phyloP scores from a whole-genome alignment of 1,140 invertebrate genomes.

The Holotrichia oblita region DNA sequence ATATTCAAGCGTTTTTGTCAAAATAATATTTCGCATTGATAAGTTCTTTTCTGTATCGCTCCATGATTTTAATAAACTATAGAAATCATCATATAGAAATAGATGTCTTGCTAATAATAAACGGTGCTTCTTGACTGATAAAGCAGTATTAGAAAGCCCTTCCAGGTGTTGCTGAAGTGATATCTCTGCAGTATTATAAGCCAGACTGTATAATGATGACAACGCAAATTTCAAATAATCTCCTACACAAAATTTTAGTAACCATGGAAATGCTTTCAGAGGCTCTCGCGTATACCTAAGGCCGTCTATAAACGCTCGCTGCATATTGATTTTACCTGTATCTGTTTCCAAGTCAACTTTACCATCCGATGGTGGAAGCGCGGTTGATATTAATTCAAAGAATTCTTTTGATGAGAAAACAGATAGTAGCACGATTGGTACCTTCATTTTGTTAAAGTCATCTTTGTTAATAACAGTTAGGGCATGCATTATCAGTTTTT shows the following conservation, averaged over 20 bases:
- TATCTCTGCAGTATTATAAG: constrained; percentile 12
- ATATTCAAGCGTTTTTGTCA: constrained; percentile 8
- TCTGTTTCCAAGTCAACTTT: constrained; percentile 20
- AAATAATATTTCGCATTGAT: constrained; percentile 11
- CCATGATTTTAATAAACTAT: not conserved
- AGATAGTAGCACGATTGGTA: not conserved
- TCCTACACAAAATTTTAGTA: constrained; percentile 18
- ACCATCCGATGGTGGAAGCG: not conserved
- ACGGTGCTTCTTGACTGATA: constrained; percentile 4
- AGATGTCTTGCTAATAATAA: not conserved
- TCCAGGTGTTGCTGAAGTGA: not conserved
- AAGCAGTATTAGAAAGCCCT: not conserved
- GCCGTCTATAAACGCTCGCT: not conserved
- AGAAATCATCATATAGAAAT: constrained; percentile 1
- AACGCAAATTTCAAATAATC: constrained; percentile 37
- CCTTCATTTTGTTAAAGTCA: not conserved
- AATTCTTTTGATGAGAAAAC: not conserved
- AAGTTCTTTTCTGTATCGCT: constrained; percentile 3
- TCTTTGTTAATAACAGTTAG: not conserved
- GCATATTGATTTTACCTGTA: not conserved
- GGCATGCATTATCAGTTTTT: not conserved
- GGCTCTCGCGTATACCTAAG: not conserved
- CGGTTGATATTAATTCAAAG: not conserved
- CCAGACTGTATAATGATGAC: not conserved
- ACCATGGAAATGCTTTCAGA: not conserved